phyloP scores from a whole-genome alignment of 2,113 vertebrate species.

The Callocephalon fimbriatum region DNA sequence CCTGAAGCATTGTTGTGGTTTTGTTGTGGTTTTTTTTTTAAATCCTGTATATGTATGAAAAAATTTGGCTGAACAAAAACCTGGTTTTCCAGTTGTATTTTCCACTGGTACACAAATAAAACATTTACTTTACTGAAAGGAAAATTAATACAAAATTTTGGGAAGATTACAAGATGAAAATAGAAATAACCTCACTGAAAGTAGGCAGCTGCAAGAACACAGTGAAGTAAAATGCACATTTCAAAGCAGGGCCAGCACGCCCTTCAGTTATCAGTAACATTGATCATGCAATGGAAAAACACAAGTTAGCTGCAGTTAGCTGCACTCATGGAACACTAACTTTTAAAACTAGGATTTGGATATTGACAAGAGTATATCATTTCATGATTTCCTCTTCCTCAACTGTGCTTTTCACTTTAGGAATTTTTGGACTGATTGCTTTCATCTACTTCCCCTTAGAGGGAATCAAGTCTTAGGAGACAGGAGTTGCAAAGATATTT shows the following conservation, averaged over 20 bases:
- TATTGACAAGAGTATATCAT: neutral
- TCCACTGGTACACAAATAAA: neutral
- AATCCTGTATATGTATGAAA: neutral
- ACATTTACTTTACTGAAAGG: neutral
- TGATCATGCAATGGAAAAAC: neutral
- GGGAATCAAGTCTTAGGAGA: neutral
- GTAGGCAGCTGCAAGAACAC: neutral
- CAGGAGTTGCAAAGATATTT: neutral
- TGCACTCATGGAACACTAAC: neutral
- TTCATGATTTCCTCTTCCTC: neutral
- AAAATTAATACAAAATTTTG: neutral
- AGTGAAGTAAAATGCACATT: neutral
- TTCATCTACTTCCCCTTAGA: neutral
- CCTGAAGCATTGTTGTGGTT: neutral
- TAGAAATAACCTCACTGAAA: neutral
- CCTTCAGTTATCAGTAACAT: neutral
- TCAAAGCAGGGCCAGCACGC: neutral
- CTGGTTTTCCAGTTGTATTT: neutral
- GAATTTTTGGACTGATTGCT: neutral
- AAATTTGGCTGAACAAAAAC: neutral
- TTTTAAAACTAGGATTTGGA: neutral
- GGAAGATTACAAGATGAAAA: neutral
- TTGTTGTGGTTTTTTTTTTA: neutral
- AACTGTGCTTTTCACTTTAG: neutral
- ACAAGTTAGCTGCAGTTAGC: neutral